phyloP scores from a whole-genome alignment of 2,888 invertebrate genomes.

The Steinernema hermaphroditum region DNA sequence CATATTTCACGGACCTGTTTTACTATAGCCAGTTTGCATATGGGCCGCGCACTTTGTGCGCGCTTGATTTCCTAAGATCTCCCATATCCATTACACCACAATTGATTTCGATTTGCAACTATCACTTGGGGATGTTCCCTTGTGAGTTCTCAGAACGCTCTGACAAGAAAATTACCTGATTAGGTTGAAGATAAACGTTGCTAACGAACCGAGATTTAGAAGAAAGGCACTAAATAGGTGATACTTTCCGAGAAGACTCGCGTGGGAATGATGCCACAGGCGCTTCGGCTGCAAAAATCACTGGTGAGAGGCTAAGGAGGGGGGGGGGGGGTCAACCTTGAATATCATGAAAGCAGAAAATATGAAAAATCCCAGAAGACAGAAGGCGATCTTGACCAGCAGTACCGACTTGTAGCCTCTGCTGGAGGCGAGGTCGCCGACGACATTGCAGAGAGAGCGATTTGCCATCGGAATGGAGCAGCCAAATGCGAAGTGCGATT shows the following conservation, averaged over 20 bases:
- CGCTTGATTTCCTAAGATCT: too few relatives aligned
- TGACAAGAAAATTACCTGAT: not conserved
- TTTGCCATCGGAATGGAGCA: slow-evolving; percentile 16
- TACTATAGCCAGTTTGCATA: too few relatives aligned
- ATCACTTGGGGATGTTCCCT: too few relatives aligned
- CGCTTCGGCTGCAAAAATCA: not conserved
- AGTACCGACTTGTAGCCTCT: slow-evolving; percentile 18
- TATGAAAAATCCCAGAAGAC: not conserved
- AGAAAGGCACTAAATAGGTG: not conserved
- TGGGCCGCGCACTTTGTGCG: too few relatives aligned
- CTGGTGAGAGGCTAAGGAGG: not conserved
- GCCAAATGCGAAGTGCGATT: not conserved
- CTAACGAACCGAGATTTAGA: slow-evolving; percentile 18
- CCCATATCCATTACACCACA: too few relatives aligned
- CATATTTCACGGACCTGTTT: too few relatives aligned
- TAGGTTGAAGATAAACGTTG: slow-evolving; percentile 1
- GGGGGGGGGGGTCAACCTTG: not conserved
- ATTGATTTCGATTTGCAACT: too few relatives aligned
- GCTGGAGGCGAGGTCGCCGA: slow-evolving; percentile 26
- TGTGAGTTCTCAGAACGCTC: too few relatives aligned
- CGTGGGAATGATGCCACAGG: slow-evolving; percentile 7
- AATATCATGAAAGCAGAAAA: slow-evolving; percentile 5
- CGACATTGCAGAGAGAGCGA: not conserved
- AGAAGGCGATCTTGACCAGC: not conserved
- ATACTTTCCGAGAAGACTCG: not conserved